phyloP scores from a whole-genome alignment of 53 echinoderm and acorn worm species.

The Apostichopus leukothele region DNA sequence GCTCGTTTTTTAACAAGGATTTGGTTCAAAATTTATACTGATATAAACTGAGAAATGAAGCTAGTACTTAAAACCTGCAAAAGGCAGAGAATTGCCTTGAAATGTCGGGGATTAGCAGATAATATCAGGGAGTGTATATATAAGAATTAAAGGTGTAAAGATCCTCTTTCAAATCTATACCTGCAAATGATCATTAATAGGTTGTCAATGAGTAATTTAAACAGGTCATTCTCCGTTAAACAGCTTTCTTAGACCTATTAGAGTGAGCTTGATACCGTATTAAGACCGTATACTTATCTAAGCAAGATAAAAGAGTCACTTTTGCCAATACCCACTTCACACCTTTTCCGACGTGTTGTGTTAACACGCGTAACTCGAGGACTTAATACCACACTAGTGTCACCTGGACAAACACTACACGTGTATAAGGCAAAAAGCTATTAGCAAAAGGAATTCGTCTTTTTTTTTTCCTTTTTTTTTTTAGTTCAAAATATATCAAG shows the following conservation, averaged over 20 bases:
- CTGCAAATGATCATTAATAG: neutral
- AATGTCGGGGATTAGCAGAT: too few species aligned
- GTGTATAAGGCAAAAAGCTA: neutral
- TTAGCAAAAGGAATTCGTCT: neutral
- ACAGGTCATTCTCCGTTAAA: neutral
- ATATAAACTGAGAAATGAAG: too few species aligned
- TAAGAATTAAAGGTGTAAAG: too few species aligned
- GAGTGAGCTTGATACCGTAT: neutral
- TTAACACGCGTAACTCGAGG: conserved; percentile 17
- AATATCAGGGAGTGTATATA: too few species aligned
- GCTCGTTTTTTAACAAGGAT: too few species aligned
- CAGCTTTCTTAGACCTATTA: neutral
- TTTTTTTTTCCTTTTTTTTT: neutral
- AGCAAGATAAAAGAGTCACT: neutral
- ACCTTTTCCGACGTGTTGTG: conserved; percentile 9
- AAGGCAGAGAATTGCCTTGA: too few species aligned
- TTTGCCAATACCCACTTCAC: conserved; percentile 8
- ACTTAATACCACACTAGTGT: neutral
- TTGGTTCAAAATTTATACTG: too few species aligned
- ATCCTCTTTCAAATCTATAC: too few species aligned
- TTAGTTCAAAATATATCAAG: neutral
- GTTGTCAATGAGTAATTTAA: neutral
- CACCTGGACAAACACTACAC: conserved; percentile 25
- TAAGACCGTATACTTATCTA: neutral
- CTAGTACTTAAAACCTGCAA: too few species aligned